Conservation (phyloP, 2,113 vertebrate genomes). For the Leiothrix lutea region DNA sequence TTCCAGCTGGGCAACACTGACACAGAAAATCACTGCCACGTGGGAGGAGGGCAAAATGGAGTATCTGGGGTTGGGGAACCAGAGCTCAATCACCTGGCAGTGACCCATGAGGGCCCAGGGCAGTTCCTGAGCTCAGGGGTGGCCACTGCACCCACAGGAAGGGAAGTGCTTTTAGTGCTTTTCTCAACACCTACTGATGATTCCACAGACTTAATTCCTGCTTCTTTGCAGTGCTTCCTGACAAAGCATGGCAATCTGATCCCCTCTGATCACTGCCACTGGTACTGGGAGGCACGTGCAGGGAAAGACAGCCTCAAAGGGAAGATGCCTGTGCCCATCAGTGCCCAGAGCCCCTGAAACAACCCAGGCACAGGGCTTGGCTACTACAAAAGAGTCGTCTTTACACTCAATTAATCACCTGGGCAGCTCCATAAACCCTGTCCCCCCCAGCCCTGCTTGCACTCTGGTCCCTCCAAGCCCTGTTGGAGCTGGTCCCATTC, state of each 20-base stretch:
- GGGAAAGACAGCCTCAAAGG: neutral
- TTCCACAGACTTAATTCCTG: neutral
- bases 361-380: neutral
- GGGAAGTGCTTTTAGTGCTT: neutral
- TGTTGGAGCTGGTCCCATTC: rapidly evolving
- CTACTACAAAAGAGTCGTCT: neutral
- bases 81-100: neutral
- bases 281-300: neutral
- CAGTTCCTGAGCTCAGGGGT: neutral
- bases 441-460: neutral
- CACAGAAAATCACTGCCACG: neutral
- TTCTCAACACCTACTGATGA: neutral
- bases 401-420: neutral
- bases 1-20: constrained; percentile 6
- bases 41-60: neutral
- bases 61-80: rapidly evolving
- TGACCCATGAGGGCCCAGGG: neutral
- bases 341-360: neutral
- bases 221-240: neutral
- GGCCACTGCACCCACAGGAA: neutral
- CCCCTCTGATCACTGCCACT: neutral
- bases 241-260: neutral
- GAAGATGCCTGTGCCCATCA: neutral
- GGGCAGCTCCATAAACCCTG: neutral
- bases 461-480: neutral